phyloP scores from a whole-genome alignment of 2,113 vertebrate species.

The Anguilla rostrata region DNA sequence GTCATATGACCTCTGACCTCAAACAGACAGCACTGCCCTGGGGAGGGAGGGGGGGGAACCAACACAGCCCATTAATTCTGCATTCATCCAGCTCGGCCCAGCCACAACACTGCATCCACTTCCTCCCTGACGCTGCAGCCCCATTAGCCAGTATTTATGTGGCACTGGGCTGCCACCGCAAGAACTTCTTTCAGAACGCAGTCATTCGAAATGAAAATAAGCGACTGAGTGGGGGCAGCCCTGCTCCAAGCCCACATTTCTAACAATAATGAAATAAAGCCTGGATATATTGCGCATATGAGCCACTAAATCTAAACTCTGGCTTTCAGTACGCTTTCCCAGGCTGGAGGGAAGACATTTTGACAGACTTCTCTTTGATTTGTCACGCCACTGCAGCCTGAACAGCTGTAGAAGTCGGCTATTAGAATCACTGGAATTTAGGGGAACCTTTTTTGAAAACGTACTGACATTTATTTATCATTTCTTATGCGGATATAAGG shows the following conservation, averaged over 20 bases:
- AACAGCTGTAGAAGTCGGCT: background rate
- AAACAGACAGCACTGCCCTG: background rate
- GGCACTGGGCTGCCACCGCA: background rate
- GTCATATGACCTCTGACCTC: background rate
- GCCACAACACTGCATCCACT: background rate
- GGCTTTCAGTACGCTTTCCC: background rate
- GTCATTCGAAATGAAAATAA: background rate
- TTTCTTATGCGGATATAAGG: background rate
- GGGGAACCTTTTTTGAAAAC: background rate
- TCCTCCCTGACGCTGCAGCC: background rate
- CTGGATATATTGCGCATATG: background rate
- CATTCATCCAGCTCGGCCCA: background rate
- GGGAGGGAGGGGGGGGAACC: no score
- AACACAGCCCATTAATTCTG: no score
- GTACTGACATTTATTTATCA: background rate
- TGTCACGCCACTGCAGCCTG: background rate
- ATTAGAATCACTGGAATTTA: background rate
- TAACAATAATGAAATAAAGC: background rate
- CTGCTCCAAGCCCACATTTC: background rate
- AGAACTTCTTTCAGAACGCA: background rate
- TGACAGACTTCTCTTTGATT: background rate
- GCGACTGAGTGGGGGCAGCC: background rate
- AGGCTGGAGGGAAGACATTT: background rate
- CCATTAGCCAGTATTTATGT: background rate
- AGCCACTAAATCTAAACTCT: background rate